Conservation (phyloP, 2,113 vertebrate species). For the Erythrocercus mccallii region DNA sequence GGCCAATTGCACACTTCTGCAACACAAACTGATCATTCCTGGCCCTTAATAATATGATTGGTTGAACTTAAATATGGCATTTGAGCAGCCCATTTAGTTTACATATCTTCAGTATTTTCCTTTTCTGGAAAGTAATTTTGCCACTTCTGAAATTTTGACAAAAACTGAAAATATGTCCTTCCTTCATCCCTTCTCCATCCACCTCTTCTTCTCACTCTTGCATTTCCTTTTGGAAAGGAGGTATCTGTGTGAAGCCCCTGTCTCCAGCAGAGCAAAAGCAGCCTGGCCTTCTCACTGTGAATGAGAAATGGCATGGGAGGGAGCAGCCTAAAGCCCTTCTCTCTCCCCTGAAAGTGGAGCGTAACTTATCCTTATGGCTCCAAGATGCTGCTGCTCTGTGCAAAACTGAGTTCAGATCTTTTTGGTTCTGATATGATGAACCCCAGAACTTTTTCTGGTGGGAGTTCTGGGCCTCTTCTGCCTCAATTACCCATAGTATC, state of each 20-base stretch:
- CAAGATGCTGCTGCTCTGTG: not conserved
- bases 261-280: not conserved
- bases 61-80: not conserved
- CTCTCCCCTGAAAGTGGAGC: not conserved
- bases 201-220: not conserved
- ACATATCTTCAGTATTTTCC: not conserved
- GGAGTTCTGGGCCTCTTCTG: not conserved
- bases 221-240: not conserved
- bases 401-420: not conserved
- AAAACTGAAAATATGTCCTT: not conserved
- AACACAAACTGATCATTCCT: not conserved
- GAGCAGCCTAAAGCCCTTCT: not conserved
- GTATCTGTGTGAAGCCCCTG: not conserved
- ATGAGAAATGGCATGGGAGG: not conserved
- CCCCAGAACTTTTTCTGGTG: not conserved
- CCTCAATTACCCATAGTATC: not conserved
- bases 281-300: not conserved
- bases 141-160: not conserved
- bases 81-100: not conserved
- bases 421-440: not conserved
- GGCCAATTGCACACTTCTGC: not conserved
- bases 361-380: not conserved
- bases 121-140: not conserved
- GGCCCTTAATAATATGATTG: not conserved
- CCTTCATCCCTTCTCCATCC: not conserved